Conservation (phyloP, 2,113 vertebrate genomes). For the Sula dactylatra region DNA sequence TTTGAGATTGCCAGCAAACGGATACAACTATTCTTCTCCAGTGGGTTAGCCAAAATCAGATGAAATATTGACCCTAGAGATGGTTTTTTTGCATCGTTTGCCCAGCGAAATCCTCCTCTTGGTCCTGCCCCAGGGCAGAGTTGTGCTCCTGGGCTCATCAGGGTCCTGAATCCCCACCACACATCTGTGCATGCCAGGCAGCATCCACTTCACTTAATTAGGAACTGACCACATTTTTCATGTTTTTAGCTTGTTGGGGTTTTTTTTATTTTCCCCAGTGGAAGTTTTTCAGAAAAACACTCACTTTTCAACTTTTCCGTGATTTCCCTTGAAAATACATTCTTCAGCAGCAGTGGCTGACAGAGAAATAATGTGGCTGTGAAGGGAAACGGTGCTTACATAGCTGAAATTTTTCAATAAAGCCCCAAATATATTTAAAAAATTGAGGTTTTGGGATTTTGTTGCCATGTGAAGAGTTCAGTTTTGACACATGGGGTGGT, state of each 20-base stretch:
- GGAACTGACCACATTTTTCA: not conserved
- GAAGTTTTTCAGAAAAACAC: not conserved
- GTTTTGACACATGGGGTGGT: not conserved
- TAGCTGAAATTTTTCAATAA: not conserved
- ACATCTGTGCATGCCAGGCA: not conserved
- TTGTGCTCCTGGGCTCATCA: not conserved
- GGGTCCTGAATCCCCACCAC: not conserved
- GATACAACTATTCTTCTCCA: rapidly evolving
- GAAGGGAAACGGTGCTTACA: not conserved
- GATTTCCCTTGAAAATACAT: not conserved
- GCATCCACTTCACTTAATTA: not conserved
- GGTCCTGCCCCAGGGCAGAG: not conserved
- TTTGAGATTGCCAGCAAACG: not conserved
- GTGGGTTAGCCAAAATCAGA: not conserved
- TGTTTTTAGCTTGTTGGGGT: not conserved
- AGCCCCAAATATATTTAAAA: not conserved
- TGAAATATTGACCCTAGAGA: not conserved
- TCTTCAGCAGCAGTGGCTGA: not conserved
- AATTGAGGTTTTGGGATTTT: rapidly evolving
- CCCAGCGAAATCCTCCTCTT: not conserved
- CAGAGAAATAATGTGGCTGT: not conserved
- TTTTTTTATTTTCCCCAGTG: not conserved
- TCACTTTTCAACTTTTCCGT: not conserved
- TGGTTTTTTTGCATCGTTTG: not conserved
- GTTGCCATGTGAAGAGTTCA: not conserved